Base-by-base conservation (phyloP, 37 sponge, comb jelly and placozoan genomes). In the Diacarnus erythraeanus region DNA sequence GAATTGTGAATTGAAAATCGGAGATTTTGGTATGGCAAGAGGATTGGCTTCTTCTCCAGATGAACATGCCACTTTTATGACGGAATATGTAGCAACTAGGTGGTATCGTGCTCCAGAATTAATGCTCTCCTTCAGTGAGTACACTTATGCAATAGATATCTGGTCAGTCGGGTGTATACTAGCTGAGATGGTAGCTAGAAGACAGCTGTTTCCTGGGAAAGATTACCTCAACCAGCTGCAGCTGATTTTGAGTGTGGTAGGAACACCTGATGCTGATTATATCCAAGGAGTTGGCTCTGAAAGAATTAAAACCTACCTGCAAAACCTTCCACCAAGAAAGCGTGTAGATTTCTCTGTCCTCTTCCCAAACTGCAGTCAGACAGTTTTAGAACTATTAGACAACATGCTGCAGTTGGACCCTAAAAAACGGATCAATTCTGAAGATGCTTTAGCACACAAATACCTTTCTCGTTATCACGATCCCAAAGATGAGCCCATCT, bases 31-130 rank as follows among this genome's bases (percentile, higher is more conserved):
- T 5, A 83, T 89, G 89, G 89, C 89, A 17, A 58, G 96, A 17
- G 92, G 96, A 0, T 79, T 95, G 64, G 64, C 89, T 17, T 85
- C 90, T 31, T 77, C 90, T 0, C 81, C 89, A 9, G 93, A 92
- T 29, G 96, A 97, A 29, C 97, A 94, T 77, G 63, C 83, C 77
- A 75, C 67, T 47, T 94, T 94, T 44, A 86, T 97, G 92, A 97
- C 97, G 2, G 97, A 97, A 70, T 97, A 97, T 44, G 97, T 97
- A 27, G 97, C 97, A 29, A 97, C 97, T 0, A 75, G 97, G 0
- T 97, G 97, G 97, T 97, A 97, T 73, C 80, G 97, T 29, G 97
- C 97, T 0, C 97, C 97, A 0, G 97, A 97, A 72, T 67, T 97
- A 33, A 97, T 97, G 97, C 87, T 97, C 43, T 86, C 87, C 4